phyloP scores from a whole-genome alignment of 2,113 vertebrate genomes.

The Falcunculus frontatus region DNA sequence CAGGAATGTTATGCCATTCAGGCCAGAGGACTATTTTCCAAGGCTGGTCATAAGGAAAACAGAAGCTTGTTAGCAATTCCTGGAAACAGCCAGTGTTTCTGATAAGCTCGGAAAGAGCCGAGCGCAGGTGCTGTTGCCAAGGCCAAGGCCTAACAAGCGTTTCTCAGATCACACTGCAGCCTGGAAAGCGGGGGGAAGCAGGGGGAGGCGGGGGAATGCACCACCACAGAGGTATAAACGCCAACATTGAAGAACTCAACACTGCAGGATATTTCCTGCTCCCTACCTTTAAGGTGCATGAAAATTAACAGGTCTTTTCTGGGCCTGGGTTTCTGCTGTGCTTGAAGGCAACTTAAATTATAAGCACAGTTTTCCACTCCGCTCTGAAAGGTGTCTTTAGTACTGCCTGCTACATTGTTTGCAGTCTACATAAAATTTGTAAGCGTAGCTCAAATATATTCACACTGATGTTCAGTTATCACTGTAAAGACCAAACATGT shows the following conservation, averaged over 20 bases:
- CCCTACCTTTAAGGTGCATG: accelerated
- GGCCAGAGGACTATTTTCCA: neutral
- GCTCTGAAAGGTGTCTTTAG: neutral
- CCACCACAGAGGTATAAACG: neutral
- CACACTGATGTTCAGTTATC: neutral
- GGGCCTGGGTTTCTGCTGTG: neutral
- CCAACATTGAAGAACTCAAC: accelerated
- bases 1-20: neutral
- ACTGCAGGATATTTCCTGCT: neutral
- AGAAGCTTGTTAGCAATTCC: neutral
- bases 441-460: neutral
- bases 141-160: neutral
- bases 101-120: neutral
- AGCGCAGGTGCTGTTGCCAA: neutral
- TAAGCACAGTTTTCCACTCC: neutral
- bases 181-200: neutral
- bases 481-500: neutral
- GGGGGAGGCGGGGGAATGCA: accelerated
- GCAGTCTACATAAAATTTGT: neutral
- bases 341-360: neutral
- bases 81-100: neutral
- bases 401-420: neutral
- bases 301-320: neutral
- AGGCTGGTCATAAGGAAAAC: neutral
- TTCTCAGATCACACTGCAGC: neutral